Percentiles rank a stretch among this genome's conserved stretches.
phyloP scores from a whole-genome alignment of 2,888 invertebrate genomes.

The Drosophila sordidapex region DNA sequence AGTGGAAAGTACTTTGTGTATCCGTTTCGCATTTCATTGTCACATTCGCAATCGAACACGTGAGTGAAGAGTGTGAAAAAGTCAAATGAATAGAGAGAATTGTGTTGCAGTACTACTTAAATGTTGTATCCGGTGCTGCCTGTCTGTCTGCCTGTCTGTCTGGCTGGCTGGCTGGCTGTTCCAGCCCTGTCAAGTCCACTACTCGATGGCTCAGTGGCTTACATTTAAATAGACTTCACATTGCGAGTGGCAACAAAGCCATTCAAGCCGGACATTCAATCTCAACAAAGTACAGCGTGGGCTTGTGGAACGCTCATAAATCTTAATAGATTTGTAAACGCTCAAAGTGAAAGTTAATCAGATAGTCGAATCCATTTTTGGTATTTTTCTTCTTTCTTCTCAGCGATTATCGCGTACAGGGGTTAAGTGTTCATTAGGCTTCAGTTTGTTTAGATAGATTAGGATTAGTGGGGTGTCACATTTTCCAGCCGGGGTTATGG shows the following conservation, averaged over 20 bases:
- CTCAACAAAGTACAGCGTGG: conserved; percentile 20
- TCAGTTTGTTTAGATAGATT: conserved; percentile 44
- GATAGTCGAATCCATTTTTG: conserved; percentile 49
- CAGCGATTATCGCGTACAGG: conserved; percentile 48
- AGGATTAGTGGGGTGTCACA: conserved; percentile 11
- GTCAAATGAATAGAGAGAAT: conserved; percentile 20
- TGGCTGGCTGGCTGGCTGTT: neutral
- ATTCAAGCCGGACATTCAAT: conserved; percentile 37
- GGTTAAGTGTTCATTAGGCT: conserved; percentile 59
- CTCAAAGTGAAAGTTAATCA: conserved; percentile 66
- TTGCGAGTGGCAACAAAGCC: conserved; percentile 44
- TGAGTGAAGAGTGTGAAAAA: neutral
- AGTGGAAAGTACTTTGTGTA: conserved; percentile 39
- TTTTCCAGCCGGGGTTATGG: conserved; percentile 45
- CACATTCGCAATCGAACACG: neutral
- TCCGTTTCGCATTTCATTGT: conserved; percentile 35
- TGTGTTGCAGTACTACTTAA: conserved; percentile 4
- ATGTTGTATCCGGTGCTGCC: neutral
- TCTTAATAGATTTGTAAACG: conserved; percentile 64
- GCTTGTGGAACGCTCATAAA: conserved; percentile 52
- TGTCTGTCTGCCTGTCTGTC: neutral
- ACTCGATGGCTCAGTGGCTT: conserved; percentile 21
- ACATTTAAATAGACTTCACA: conserved; percentile 26
- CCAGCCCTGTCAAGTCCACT: conserved; percentile 2
- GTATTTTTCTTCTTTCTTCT: conserved; percentile 8